These are phyloP conservation scores for Synergus laeviventris DNA, from an alignment of 2,888 invertebrate species.

Conservation along the genomic window DNA sequence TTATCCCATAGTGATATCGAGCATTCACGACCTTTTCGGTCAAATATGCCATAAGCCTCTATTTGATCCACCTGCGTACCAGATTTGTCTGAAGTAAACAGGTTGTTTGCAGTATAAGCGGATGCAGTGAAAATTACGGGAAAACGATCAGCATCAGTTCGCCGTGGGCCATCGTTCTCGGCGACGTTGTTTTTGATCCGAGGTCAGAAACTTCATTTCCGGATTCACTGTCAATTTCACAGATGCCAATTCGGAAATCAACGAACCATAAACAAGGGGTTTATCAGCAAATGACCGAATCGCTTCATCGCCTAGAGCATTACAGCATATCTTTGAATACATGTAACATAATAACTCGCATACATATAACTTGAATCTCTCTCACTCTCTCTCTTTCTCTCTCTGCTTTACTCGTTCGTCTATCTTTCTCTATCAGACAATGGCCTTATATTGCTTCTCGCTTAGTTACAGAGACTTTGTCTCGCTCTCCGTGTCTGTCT, in stretches of 20 bases:
- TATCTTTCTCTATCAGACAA: constrained; percentile 44
- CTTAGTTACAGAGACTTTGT: constrained; percentile 43
- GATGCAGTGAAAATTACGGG: constrained; percentile 59
- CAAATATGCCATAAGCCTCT: background rate
- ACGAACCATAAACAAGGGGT: constrained; percentile 70
- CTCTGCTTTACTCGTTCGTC: constrained; percentile 51
- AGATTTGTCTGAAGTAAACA: background rate
- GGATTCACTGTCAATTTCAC: constrained; percentile 65
- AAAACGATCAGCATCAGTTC: constrained; percentile 55
- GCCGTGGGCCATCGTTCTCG: constrained; percentile 49
- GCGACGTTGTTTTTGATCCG: constrained; percentile 56
- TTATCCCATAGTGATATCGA: background rate
- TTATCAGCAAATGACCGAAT: constrained; percentile 64
- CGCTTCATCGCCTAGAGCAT: constrained; percentile 68
- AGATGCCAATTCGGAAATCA: constrained; percentile 69
- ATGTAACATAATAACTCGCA: constrained; percentile 70
- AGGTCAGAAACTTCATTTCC: constrained; percentile 70
- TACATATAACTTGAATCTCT: constrained; percentile 59
- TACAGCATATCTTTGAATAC: constrained; percentile 66
- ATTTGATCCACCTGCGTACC: background rate
- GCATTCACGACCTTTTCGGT: background rate
- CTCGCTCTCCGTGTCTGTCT: constrained; percentile 55
- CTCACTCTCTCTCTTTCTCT: constrained; percentile 48
- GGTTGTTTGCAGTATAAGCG: constrained; percentile 55
- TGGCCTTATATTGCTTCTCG: constrained; percentile 19